Base-by-base conservation (phyloP, 2,113 vertebrate genomes). In the Malurus alboscapulatus region DNA sequence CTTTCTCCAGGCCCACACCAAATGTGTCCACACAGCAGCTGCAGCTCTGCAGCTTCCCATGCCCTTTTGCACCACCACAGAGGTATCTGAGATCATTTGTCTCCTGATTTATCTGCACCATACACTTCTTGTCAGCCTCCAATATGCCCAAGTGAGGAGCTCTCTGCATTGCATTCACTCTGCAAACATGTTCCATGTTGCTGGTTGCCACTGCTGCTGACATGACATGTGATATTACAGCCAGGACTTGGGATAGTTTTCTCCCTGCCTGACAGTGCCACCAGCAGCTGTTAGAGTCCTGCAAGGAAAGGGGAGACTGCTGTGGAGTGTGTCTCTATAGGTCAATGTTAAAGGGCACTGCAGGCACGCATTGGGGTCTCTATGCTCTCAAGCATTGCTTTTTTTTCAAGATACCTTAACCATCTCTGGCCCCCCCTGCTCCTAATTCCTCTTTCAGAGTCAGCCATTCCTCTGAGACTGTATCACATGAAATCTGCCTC, bases 161-260 rank as follows among this genome's bases (percentile, higher is more conserved):
- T 58, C 36, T 68, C 14, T 0, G 1, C 17, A 3, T 24, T 69
- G 63, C 25, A 38, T 76, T 58, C 22, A 8, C 27, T 7, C 42
- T 40, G 36, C 36, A 62, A 86, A 57, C n/a, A n/a, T 0, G 0
- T 47, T 66, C 36, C 22, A 4, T 7, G 57, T 50, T 34, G 21
- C n/a, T 24, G 47, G 32, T 73, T 90, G 55, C 27, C 22, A 9
- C 54, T 65, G 21, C 25, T 81, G 69, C 38, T 90, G 92, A 55
- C 25, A 20, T 0, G n/a, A 40, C 30, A 40, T 48, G 50, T 68
- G 71, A 75, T 42, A 36, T 20, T 65, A 65, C 26, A 63, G 32
- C 8, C 30, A n/a, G 50, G 54, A 40, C 47, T 40, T 27, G 8
- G 24, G 24, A 73, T 34, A 69, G 17, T 32, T 82, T 62, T 74